phyloP scores from a whole-genome alignment of 2,888 invertebrate species.

The Cinara cedri region DNA sequence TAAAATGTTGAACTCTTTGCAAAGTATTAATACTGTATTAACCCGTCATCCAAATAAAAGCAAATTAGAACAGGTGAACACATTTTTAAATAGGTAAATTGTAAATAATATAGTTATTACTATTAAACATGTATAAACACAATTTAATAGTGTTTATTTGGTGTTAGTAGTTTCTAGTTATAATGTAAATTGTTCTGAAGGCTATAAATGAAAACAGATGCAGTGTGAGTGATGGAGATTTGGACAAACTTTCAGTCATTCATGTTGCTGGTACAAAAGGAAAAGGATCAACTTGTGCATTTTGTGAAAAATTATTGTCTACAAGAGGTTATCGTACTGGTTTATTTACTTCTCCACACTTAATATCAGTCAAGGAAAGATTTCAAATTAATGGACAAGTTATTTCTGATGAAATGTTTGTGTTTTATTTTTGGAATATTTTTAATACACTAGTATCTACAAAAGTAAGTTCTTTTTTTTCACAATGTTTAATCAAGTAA shows the following conservation, averaged over 20 bases:
- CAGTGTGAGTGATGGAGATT: constrained; percentile 58
- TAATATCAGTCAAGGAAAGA: constrained; percentile 89
- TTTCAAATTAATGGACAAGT: constrained; percentile 86
- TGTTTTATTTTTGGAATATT: constrained; percentile 81
- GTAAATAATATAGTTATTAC: background rate
- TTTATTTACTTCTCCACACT: constrained; percentile 94
- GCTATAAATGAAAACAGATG: constrained; percentile 58
- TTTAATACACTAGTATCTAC: constrained; percentile 69
- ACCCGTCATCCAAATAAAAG: constrained; percentile 21
- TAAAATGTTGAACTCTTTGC: constrained; percentile 49
- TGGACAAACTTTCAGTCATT: constrained; percentile 74
- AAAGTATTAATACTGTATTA: constrained; percentile 28
- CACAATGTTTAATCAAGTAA: background rate
- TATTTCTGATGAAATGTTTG: constrained; percentile 75
- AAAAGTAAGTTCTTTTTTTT: constrained; percentile 63
- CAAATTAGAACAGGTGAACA: constrained; percentile 37
- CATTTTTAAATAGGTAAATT: constrained; percentile 53
- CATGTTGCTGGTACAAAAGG: constrained; percentile 98
- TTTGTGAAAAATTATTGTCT: constrained; percentile 86
- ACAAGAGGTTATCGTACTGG: constrained; percentile 86
- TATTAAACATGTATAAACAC: constrained; percentile 22
- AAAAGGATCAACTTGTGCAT: constrained; percentile 94
- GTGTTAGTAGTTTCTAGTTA: constrained; percentile 30
- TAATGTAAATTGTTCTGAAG: constrained; percentile 47
- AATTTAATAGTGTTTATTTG: constrained; percentile 10